Conservation (phyloP, 2,113 vertebrate species). For the Gambusia holbrooki region DNA sequence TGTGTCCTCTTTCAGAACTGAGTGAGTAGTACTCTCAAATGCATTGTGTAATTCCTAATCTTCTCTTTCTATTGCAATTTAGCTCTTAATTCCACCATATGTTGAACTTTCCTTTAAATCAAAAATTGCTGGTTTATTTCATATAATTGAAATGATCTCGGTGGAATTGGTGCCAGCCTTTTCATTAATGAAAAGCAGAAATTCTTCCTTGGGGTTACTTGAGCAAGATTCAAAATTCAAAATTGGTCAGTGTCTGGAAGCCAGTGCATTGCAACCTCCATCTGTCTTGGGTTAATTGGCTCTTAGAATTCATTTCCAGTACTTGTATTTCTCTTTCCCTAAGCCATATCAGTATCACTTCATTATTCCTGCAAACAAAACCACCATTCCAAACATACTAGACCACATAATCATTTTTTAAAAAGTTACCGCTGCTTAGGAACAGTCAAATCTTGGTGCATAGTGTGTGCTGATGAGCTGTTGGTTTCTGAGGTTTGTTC, state of each 20-base stretch:
- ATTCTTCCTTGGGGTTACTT: slow-evolving; percentile 56
- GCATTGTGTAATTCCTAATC: neutral
- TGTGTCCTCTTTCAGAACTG: neutral
- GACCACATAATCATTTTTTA: slow-evolving; percentile 56
- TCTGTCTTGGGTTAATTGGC: slow-evolving; percentile 75
- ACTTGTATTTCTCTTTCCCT: slow-evolving; percentile 50
- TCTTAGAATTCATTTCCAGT: slow-evolving; percentile 74
- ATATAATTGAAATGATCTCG: slow-evolving; percentile 60
- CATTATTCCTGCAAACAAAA: slow-evolving; percentile 73
- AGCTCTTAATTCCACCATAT: neutral
- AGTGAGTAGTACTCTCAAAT: neutral
- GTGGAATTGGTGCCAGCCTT: slow-evolving; percentile 25
- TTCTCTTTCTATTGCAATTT: slow-evolving; percentile 11
- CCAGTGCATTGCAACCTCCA: slow-evolving; percentile 63
- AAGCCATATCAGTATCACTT: slow-evolving; percentile 67
- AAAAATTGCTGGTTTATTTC: slow-evolving; percentile 34
- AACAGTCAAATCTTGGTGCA: slow-evolving; percentile 18
- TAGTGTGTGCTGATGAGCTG: slow-evolving; percentile 22
- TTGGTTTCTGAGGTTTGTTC: slow-evolving; percentile 38
- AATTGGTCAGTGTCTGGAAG: slow-evolving; percentile 47
- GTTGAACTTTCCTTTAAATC: slow-evolving; percentile 14
- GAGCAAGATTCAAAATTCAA: slow-evolving; percentile 57
- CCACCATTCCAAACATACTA: slow-evolving; percentile 55
- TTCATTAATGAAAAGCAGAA: slow-evolving; percentile 47
- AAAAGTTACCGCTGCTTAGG: slow-evolving; percentile 26